Evolutionary conservation across 2,888 invertebrate species (phyloP).

Genomic region (Drosophila fulvimacula): DNA sequence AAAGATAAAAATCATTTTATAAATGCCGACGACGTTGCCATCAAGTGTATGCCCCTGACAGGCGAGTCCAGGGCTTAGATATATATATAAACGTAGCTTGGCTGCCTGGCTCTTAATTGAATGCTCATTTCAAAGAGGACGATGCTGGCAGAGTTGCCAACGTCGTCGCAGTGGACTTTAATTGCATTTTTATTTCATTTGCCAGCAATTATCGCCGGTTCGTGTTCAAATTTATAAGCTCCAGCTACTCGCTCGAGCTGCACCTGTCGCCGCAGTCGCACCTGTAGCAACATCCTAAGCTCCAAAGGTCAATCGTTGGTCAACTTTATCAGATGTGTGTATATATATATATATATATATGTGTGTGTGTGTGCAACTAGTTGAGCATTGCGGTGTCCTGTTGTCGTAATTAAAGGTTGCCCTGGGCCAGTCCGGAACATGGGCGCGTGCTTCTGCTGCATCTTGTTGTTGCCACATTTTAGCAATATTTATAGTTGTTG

Average conservation of each 20-base stretch:
- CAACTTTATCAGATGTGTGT: slow-evolving; percentile 30
- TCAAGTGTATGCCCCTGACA: slow-evolving; percentile 60
- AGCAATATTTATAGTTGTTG: slow-evolving; percentile 72
- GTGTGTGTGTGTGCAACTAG: slow-evolving; percentile 48
- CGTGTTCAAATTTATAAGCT: slow-evolving; percentile 71
- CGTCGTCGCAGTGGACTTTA: slow-evolving; percentile 65
- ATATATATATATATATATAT: slow-evolving; percentile 14
- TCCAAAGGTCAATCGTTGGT: slow-evolving; percentile 67
- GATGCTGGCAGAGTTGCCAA: slow-evolving; percentile 32
- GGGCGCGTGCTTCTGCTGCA: slow-evolving; percentile 35
- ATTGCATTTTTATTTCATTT: slow-evolving; percentile 83
- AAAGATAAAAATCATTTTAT: slow-evolving; percentile 78
- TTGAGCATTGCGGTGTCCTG: slow-evolving; percentile 52
- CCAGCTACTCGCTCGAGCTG: slow-evolving; percentile 23
- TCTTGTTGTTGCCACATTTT: slow-evolving; percentile 43
- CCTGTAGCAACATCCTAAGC: slow-evolving; percentile 54
- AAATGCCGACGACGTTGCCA: slow-evolving; percentile 64
- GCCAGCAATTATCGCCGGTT: slow-evolving; percentile 79
- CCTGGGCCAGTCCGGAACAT: slow-evolving; percentile 45
- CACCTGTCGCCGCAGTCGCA: slow-evolving; percentile 39
- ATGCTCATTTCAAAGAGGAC: slow-evolving; percentile 65
- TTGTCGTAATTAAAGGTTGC: slow-evolving; percentile 73
- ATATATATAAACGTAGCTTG: slow-evolving; percentile 10
- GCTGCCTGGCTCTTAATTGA: slow-evolving; percentile 63
- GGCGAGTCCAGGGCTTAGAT: slow-evolving; percentile 28